A percentile compares a stretch with the other conserved stretches of the same genome.
Evolutionary conservation across 2,888 invertebrate species (phyloP).

Genomic region (Eulithis testata): DNA sequence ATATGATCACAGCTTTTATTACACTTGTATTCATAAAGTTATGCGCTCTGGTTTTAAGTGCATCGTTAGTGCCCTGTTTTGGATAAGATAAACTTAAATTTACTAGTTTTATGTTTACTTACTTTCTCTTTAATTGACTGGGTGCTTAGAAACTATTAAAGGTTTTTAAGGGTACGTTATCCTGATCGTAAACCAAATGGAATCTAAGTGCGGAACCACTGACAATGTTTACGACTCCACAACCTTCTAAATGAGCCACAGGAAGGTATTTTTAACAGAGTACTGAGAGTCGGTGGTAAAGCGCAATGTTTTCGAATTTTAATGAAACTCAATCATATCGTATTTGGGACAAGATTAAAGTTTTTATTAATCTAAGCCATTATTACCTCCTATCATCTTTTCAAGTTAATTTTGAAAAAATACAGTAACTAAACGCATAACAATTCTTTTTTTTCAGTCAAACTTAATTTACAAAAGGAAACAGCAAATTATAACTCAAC

Average conservation of each 20-base stretch:
- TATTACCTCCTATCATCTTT: too few species aligned
- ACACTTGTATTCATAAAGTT: constrained; percentile 58
- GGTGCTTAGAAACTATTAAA: constrained; percentile 62
- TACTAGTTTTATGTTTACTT: constrained; percentile 55
- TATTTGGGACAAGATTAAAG: too few species aligned
- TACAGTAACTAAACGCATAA: too few species aligned
- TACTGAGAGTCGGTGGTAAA: constrained; percentile 4
- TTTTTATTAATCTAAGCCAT: too few species aligned
- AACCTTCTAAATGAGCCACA: constrained; percentile 18
- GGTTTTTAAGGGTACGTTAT: constrained; percentile 57
- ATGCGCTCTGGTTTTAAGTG: constrained; percentile 57
- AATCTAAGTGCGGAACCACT: constrained; percentile 44
- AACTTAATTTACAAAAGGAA: too few species aligned
- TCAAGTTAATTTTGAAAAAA: too few species aligned
- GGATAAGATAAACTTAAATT: constrained; percentile 65
- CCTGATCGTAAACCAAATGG: constrained; percentile 63
- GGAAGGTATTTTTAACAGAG: constrained; percentile 19
- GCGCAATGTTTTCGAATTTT: background rate
- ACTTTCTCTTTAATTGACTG: constrained; percentile 72
- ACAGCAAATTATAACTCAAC: background rate
- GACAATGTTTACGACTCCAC: constrained; percentile 37
- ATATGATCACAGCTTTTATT: constrained; percentile 60
- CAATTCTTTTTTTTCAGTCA: too few species aligned
- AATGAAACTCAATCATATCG: too few species aligned
- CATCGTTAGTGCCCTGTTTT: constrained; percentile 56